Percentiles rank a stretch among this genome's conserved stretches.
Conservation (phyloP, 2,113 vertebrate species). For the Eleginops maclovinus region DNA sequence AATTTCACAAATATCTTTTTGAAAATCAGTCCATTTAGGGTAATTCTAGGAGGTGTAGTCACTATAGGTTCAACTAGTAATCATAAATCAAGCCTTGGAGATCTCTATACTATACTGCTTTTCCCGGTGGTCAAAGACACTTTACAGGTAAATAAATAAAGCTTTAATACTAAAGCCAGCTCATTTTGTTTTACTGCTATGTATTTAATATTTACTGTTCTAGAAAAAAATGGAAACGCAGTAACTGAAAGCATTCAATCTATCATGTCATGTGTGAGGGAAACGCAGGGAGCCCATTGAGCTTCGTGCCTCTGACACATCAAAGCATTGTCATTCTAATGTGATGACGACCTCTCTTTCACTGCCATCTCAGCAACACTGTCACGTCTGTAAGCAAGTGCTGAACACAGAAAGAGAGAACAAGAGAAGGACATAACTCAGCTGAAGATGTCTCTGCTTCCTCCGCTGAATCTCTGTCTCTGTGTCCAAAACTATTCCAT, state of each 20-base stretch:
- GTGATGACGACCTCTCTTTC: slow-evolving; percentile 39
- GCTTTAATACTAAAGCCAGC: not conserved
- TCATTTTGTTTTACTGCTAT: not conserved
- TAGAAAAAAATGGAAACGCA: not conserved
- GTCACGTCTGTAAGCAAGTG: slow-evolving; percentile 27
- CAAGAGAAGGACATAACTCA: slow-evolving; percentile 11
- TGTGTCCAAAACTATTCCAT: slow-evolving; percentile 24
- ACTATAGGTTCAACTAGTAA: not conserved
- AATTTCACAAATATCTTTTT: not conserved
- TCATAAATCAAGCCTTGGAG: too few relatives aligned
- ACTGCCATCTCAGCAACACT: slow-evolving; percentile 41
- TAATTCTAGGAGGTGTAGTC: not conserved
- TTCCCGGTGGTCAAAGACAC: too few relatives aligned
- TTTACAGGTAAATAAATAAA: too few relatives aligned
- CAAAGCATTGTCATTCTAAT: slow-evolving; percentile 54
- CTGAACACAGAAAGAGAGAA: slow-evolving; percentile 18
- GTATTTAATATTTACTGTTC: slow-evolving; percentile 13
- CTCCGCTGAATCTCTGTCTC: not conserved
- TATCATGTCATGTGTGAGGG: slow-evolving; percentile 1
- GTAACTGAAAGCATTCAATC: slow-evolving; percentile 31
- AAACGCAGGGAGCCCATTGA: slow-evolving; percentile 34
- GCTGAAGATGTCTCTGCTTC: slow-evolving; percentile 15
- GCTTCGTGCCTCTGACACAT: slow-evolving; percentile 46
- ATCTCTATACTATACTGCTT: too few relatives aligned
- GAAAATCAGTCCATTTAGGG: not conserved